Evolutionary conservation across 1,140 invertebrate species (phyloP).

Genomic region (Magallana ariakensis): DNA sequence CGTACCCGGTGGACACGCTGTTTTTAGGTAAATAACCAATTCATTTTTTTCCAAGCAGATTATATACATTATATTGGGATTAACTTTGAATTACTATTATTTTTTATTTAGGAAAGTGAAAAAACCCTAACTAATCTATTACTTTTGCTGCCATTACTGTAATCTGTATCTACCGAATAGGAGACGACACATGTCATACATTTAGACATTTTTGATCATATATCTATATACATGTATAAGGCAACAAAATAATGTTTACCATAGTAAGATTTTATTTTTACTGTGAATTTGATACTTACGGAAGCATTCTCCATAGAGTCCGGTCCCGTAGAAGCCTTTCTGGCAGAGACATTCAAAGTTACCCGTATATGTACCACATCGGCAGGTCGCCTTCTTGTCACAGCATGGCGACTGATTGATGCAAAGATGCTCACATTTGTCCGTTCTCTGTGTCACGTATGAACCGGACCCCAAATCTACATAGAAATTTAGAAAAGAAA

Average conservation of each 20-base stretch:
- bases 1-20: slow-evolving; percentile 80
- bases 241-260: neutral
- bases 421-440: slow-evolving; percentile 83
- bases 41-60: neutral
- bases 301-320: slow-evolving; percentile 83
- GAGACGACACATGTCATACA: no score
- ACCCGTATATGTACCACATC: slow-evolving; percentile 85
- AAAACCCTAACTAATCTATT: no score
- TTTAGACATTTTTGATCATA: neutral
- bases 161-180: neutral
- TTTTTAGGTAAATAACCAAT: no score
- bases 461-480: slow-evolving; percentile 84
- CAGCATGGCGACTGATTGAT: slow-evolving; percentile 81
- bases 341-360: slow-evolving; percentile 86
- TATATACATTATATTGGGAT: neutral
- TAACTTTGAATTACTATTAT: neutral
- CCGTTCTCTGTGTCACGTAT: slow-evolving; percentile 81
- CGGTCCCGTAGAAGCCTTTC: slow-evolving; percentile 85
- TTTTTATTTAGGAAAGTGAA: neutral
- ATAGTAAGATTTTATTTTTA: neutral
- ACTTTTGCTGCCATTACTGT: neutral
- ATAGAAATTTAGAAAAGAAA: slow-evolving; percentile 56
- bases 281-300: slow-evolving; percentile 79
- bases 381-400: slow-evolving; percentile 83
- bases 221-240: neutral